These are phyloP conservation scores for Pteria penguin DNA, from an alignment of 2,888 invertebrate genomes.

Conservation along the genomic window DNA sequence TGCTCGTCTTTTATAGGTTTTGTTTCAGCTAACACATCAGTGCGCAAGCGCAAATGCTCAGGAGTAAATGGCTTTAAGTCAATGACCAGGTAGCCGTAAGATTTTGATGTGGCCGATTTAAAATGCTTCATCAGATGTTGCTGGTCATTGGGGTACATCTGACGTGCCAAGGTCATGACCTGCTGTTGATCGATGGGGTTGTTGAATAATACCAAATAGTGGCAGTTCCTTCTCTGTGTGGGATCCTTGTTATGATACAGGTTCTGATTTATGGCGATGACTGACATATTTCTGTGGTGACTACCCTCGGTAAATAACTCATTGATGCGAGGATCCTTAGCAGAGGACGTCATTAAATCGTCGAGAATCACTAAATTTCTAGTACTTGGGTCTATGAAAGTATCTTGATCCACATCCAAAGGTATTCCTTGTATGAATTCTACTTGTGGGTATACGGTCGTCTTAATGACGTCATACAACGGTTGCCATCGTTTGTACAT, in stretches of 20 bases:
- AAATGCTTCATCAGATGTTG: slow-evolving; percentile 12
- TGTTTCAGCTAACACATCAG: slow-evolving; percentile 15
- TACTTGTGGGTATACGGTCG: too few species aligned
- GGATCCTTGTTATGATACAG: slow-evolving; percentile 48
- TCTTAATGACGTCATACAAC: too few species aligned
- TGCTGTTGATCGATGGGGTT: slow-evolving; percentile 50
- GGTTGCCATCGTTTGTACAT: too few species aligned
- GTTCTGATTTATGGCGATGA: slow-evolving; percentile 48
- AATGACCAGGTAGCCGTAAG: slow-evolving; percentile 1
- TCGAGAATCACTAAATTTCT: slow-evolving; percentile 49
- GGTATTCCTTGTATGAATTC: too few species aligned
- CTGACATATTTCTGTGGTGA: slow-evolving; percentile 45
- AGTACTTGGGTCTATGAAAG: slow-evolving; percentile 32
- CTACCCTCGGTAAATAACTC: slow-evolving; percentile 50
- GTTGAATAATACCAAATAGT: slow-evolving; percentile 51
- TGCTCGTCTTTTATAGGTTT: slow-evolving; percentile 5
- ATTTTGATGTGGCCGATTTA: background rate
- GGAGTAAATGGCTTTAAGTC: slow-evolving; percentile 32
- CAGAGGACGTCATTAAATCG: slow-evolving; percentile 36
- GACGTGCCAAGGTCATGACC: too few species aligned
- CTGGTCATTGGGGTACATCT: too few species aligned
- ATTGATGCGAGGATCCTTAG: slow-evolving; percentile 39
- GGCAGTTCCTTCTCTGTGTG: too few species aligned
- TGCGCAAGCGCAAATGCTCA: too few species aligned
- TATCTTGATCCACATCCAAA: slow-evolving; percentile 43